A percentile compares a stretch with the other conserved stretches of the same genome.
Conservation (phyloP, 1,140 invertebrate species). For the Bombus consobrinus region DNA sequence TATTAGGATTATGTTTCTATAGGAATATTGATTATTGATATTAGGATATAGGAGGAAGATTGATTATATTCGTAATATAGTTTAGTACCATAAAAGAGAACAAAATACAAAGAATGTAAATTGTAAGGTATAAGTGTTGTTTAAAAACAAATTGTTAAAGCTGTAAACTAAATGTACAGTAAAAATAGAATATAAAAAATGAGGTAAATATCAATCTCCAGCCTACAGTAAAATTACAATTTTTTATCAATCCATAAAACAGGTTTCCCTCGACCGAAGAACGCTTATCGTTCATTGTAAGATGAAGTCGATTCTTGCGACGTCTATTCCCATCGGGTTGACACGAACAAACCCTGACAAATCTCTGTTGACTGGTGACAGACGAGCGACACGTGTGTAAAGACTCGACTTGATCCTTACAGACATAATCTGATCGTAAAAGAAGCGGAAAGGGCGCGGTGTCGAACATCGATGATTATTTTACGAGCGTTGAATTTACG, state of each 20-base stretch:
- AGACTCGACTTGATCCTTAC: background rate
- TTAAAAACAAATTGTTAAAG: too few relatives aligned
- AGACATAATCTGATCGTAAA: slow-evolving; percentile 28
- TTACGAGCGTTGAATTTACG: slow-evolving; percentile 24
- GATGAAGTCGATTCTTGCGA: background rate
- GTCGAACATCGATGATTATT: slow-evolving; percentile 34
- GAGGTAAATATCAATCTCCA: background rate
- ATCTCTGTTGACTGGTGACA: background rate
- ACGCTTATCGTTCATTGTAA: background rate
- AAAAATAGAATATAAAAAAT: too few relatives aligned
- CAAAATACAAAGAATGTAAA: too few relatives aligned
- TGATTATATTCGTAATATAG: too few relatives aligned
- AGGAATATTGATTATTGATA: too few relatives aligned
- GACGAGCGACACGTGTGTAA: background rate
- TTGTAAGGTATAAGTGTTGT: too few relatives aligned
- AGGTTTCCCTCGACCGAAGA: background rate
- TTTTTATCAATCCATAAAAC: background rate
- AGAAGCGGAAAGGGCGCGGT: background rate
- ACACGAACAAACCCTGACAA: slow-evolving; percentile 10
- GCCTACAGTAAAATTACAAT: background rate
- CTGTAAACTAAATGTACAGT: too few relatives aligned
- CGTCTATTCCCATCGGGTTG: background rate
- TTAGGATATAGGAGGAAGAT: too few relatives aligned
- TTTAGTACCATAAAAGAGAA: too few relatives aligned
- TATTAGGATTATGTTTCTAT: too few relatives aligned